Percentiles rank a stretch among this genome's conserved stretches.
phyloP scores from a whole-genome alignment of 1,140 invertebrate species.

The Chironomus tepperi region DNA sequence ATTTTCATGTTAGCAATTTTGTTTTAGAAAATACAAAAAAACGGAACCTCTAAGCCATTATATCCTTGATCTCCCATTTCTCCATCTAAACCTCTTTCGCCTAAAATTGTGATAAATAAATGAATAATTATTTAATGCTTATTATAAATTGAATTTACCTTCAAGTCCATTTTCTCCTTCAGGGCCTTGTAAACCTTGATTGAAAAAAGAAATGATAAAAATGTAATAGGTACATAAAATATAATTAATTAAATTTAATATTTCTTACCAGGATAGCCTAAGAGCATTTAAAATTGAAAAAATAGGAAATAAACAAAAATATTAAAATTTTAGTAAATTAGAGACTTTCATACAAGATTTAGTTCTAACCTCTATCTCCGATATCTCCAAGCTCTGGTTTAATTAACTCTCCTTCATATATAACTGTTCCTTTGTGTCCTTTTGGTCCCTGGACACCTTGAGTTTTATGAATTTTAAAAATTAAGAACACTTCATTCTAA shows the following conservation, averaged over 20 bases:
- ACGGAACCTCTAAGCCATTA: slow-evolving; percentile 40
- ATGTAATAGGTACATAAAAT: too few relatives aligned
- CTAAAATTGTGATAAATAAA: slow-evolving; percentile 22
- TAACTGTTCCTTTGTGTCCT: slow-evolving; percentile 38
- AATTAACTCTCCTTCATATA: background rate
- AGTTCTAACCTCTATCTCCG: background rate
- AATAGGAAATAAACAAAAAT: too few relatives aligned
- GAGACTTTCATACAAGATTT: too few relatives aligned
- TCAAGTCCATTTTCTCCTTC: background rate
- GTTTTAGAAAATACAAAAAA: slow-evolving; percentile 43
- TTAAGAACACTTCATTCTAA: too few relatives aligned
- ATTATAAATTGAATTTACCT: background rate
- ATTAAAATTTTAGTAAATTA: too few relatives aligned
- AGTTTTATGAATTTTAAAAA: too few relatives aligned
- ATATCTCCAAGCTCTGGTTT: background rate
- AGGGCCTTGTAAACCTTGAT: slow-evolving; percentile 16
- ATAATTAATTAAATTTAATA: too few relatives aligned
- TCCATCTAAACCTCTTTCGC: slow-evolving; percentile 29
- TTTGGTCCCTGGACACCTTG: slow-evolving; percentile 42
- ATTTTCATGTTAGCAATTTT: slow-evolving; percentile 34
- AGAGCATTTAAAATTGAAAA: too few relatives aligned
- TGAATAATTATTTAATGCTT: background rate
- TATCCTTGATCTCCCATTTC: slow-evolving; percentile 34
- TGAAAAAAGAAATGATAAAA: too few relatives aligned
- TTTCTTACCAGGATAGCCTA: too few relatives aligned